phyloP scores from a whole-genome alignment of 2,888 invertebrate species.

The Napeogenes sylphis region DNA sequence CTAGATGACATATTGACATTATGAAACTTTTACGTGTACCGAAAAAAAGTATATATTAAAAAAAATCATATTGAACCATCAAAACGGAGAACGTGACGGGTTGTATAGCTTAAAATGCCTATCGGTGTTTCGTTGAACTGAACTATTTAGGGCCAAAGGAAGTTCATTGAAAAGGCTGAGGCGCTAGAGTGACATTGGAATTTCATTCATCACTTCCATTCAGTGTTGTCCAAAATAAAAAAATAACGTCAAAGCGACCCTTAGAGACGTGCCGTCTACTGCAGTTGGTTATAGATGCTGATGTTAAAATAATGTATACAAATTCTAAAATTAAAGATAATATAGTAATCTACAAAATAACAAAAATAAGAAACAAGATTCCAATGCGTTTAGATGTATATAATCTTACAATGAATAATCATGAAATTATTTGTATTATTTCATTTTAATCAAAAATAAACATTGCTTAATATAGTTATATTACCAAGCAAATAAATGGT shows the following conservation, averaged over 20 bases:
- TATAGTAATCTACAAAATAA: no score
- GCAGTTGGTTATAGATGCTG: constrained; percentile 52
- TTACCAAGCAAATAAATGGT: no score
- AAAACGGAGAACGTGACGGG: constrained; percentile 4
- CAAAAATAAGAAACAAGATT: no score
- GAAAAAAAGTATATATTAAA: neutral
- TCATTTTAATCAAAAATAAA: no score
- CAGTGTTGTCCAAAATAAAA: constrained; percentile 54
- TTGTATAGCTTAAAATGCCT: constrained; percentile 22
- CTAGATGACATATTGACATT: no score
- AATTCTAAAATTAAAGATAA: no score
- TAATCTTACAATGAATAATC: no score
- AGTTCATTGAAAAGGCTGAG: constrained; percentile 54
- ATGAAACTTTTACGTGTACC: no score
- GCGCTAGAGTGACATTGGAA: constrained; percentile 63
- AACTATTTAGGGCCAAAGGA: constrained; percentile 47
- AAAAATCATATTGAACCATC: neutral
- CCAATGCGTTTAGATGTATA: no score
- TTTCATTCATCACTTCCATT: constrained; percentile 69
- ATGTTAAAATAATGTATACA: constrained; percentile 12
- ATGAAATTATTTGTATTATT: no score
- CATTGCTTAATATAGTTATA: no score
- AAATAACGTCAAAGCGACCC: constrained; percentile 54
- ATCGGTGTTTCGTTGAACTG: constrained; percentile 37
- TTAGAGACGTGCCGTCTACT: constrained; percentile 68